phyloP scores from a whole-genome alignment of 2,113 vertebrate genomes.

The Clarias gariepinus region DNA sequence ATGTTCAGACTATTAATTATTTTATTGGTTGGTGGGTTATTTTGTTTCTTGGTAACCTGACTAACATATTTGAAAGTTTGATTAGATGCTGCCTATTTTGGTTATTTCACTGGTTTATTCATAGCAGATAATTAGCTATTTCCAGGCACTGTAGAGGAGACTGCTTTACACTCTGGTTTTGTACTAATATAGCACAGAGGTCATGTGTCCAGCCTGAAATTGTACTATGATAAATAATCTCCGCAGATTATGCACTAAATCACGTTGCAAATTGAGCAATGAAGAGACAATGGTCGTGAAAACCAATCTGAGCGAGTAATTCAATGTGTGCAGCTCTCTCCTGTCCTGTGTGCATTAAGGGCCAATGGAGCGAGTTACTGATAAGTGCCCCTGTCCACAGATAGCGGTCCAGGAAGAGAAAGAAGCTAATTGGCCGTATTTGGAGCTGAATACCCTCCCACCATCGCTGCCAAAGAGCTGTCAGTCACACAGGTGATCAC shows the following conservation, averaged over 20 bases:
- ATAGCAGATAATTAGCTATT: not conserved
- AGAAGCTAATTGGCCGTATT: conserved; percentile 81
- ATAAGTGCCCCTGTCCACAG: conserved; percentile 77
- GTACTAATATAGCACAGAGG: not conserved
- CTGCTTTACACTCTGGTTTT: not conserved
- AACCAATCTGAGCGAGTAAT: conserved; percentile 40
- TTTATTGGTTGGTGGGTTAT: not conserved
- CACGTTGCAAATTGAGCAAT: conserved; percentile 50
- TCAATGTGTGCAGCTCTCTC: conserved; percentile 30
- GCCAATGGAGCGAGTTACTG: conserved; percentile 60
- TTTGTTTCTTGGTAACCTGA: not conserved
- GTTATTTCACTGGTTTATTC: not conserved
- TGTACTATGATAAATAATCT: conserved; percentile 25
- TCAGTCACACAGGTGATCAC: conserved; percentile 74
- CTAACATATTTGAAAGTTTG: not conserved
- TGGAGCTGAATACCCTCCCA: conserved; percentile 69
- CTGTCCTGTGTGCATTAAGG: conserved; percentile 58
- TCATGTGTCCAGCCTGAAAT: not conserved
- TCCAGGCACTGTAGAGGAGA: not conserved
- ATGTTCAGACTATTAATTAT: no score
- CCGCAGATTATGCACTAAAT: conserved; percentile 31
- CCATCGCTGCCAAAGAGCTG: conserved; percentile 75
- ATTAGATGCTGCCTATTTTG: no score
- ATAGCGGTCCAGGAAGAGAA: conserved; percentile 72
- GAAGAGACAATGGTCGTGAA: conserved; percentile 38